Evolutionary conservation across 2,113 vertebrate genomes (phyloP).

Genomic region (Litocranius walleri): DNA sequence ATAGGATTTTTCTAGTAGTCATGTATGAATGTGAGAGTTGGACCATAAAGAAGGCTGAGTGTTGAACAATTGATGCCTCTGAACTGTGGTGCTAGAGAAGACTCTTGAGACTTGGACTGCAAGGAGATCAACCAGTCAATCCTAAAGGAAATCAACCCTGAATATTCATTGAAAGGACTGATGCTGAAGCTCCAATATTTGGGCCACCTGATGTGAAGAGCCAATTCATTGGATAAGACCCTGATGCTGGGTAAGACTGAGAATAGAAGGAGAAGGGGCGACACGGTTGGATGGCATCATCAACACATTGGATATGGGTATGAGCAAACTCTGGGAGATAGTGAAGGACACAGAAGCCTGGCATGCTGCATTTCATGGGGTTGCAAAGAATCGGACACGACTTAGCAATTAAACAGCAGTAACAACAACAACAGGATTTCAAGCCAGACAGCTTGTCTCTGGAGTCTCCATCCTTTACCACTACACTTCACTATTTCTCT

Average conservation of each 20-base stretch:
- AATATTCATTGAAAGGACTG: background rate
- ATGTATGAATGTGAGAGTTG: background rate
- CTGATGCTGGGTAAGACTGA: background rate
- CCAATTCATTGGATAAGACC: background rate
- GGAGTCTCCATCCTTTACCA: background rate
- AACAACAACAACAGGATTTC: background rate
- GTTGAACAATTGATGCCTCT: background rate
- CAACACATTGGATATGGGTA: background rate
- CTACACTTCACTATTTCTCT: background rate
- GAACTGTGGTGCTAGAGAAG: background rate
- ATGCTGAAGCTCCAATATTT: background rate
- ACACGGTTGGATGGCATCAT: background rate
- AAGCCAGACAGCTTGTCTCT: background rate
- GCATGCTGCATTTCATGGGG: background rate
- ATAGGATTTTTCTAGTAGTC: background rate
- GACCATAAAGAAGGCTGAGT: background rate
- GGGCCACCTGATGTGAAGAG: background rate
- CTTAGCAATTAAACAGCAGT: background rate
- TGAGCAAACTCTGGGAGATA: background rate
- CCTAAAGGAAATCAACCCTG: background rate
- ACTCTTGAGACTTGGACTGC: background rate
- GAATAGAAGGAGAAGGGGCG: background rate
- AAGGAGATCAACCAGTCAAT: background rate
- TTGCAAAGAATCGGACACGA: background rate
- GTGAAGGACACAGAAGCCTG: background rate